Conservation (phyloP, 1,140 invertebrate species). For the Camponotus vicinus region DNA sequence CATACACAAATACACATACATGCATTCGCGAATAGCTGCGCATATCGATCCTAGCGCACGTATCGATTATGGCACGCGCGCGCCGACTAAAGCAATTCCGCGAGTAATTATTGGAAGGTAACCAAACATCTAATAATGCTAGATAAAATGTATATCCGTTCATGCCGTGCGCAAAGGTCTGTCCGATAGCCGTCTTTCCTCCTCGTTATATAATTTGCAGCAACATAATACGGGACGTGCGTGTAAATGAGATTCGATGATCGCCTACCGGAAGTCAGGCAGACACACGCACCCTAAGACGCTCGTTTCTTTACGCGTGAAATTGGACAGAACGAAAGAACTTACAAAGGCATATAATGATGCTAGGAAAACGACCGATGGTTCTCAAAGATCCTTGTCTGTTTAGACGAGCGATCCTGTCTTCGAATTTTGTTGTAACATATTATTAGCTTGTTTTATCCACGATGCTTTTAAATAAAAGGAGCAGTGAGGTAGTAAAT, state of each 20-base stretch:
- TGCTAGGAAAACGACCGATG: slow-evolving; percentile 13
- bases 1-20: not conserved
- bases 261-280: slow-evolving; percentile 68
- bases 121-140: slow-evolving; percentile 76
- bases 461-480: not conserved
- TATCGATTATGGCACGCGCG: slow-evolving; percentile 14
- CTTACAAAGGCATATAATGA: slow-evolving; percentile 50
- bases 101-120: slow-evolving; percentile 77
- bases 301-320: slow-evolving; percentile 50
- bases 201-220: slow-evolving; percentile 56
- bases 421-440: slow-evolving; percentile 50
- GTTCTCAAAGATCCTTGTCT: not conserved
- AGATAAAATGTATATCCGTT: slow-evolving; percentile 70
- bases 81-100: slow-evolving; percentile 69
- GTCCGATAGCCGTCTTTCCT: not conserved
- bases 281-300: slow-evolving; percentile 60
- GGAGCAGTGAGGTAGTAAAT: slow-evolving; percentile 6
- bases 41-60: slow-evolving; percentile 67
- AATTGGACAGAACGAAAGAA: slow-evolving; percentile 63
- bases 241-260: slow-evolving; percentile 46
- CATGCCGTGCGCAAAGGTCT: not conserved
- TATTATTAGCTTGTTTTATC: slow-evolving; percentile 64
- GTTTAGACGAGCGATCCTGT: not conserved
- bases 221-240: slow-evolving; percentile 40
- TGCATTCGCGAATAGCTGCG: slow-evolving; percentile 11